Evolutionary conservation across 2,113 vertebrate genomes (phyloP).

Genomic region (Stomatorhinus ivindoensis): DNA sequence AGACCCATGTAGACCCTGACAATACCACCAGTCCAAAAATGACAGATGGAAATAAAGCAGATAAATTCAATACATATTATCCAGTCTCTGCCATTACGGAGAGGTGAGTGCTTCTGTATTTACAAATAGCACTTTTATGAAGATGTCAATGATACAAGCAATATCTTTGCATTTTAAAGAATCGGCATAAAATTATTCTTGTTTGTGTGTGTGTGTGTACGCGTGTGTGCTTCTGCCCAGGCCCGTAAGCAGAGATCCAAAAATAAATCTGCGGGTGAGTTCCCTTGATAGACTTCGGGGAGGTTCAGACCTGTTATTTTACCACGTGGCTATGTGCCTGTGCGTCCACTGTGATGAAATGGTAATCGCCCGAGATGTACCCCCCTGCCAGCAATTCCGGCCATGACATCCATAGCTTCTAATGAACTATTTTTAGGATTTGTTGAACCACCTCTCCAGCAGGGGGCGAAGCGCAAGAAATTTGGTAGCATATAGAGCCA

Average conservation of each 20-base stretch:
- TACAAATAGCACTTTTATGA: neutral
- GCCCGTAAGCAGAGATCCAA: neutral
- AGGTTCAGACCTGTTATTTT: neutral
- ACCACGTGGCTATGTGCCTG: neutral
- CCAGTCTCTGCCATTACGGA: neutral
- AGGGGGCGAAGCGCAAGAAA: neutral
- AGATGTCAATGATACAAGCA: neutral
- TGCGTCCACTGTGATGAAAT: neutral
- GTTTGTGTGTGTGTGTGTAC: too few species aligned
- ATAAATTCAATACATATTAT: neutral
- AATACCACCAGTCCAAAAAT: neutral
- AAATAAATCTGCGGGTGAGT: neutral
- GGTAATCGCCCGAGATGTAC: neutral
- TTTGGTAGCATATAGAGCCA: neutral
- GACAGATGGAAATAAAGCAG: neutral
- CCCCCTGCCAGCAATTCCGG: neutral
- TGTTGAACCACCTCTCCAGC: slow-evolving; percentile 2
- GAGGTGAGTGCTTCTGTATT: neutral
- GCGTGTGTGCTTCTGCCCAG: neutral
- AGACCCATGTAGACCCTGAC: neutral
- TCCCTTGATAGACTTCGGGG: neutral
- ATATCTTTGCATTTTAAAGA: neutral
- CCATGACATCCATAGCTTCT: neutral
- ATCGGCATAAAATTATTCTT: neutral
- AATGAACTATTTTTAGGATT: neutral